Base-by-base conservation (phyloP, 2,113 vertebrate species). In the Syrrhaptes paradoxus region DNA sequence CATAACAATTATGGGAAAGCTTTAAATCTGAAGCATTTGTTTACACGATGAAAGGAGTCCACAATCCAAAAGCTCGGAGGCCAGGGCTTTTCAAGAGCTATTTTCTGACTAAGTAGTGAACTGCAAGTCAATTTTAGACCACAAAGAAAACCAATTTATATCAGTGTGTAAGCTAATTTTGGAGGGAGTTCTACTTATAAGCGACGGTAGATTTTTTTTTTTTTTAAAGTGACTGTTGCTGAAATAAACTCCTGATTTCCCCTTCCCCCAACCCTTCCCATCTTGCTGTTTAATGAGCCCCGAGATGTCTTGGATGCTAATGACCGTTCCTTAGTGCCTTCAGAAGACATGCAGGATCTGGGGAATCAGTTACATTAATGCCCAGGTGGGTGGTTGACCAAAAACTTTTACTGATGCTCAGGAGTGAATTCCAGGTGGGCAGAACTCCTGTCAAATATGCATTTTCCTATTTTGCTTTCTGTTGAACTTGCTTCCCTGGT, bases 1-100 rank as follows among this genome's bases (percentile, higher is more conserved):
- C 99, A 99, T 99, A 99, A 99, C 99, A 99, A 99, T 99, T 98
- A 99, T 99, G 99, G 98, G 99, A 99, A 99, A 99, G 99, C 99
- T 99, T 99, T 98, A 99, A 99, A 99, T 99, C 99, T 98, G 97
- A 98, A 98, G 98, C 99, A 98, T 99, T 99, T 99, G 99, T 99
- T 99, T 99, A 99, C 98, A 96, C 46, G 98, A 98, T 99, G 99
- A 99, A 99, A 99, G 98, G 98, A 98, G 91, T 96, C 97, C 98
- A 95, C 97, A 98, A 98, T 95, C 98, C 97, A 97, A 97, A 97
- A 98, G 98, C 98, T 97, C 94, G 70, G 90, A 97, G 97, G 97
- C 97, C 97, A 95, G 85, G 95, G 98, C 98, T 98, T 98, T 98
- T 98, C 98, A 98, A 97, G 96, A 97, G 97, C 97, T 98, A 98